Evolutionary conservation across 2,888 invertebrate genomes (phyloP).

Genomic region (Hipparchia semele): DNA sequence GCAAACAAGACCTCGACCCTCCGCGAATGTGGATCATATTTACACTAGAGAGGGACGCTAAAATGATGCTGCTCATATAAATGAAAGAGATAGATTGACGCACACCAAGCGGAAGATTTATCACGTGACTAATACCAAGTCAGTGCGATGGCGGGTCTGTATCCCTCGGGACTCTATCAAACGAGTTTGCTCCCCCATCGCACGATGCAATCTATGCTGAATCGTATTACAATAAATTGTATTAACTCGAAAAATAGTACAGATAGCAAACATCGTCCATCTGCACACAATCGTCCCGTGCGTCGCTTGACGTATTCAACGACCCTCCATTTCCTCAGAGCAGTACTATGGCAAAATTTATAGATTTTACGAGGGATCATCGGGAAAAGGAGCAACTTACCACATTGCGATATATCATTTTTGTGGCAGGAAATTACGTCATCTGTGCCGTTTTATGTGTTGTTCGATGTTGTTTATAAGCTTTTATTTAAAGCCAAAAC

Average conservation of each 20-base stretch:
- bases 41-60: constrained; percentile 61
- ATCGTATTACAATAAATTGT: constrained; percentile 84
- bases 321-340: constrained; percentile 67
- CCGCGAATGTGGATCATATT: constrained; percentile 68
- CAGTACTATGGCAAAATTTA: constrained; percentile 70
- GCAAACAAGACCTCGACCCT: constrained; percentile 64
- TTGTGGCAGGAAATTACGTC: constrained; percentile 73
- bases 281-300: constrained; percentile 76
- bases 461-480: constrained; percentile 41
- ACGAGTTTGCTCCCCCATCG: constrained; percentile 80
- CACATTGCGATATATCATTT: constrained; percentile 77
- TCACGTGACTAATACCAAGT: constrained; percentile 81
- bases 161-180: constrained; percentile 80
- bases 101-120: constrained; percentile 74
- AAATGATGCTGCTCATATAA: constrained; percentile 59
- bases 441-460: constrained; percentile 61
- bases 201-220: constrained; percentile 83
- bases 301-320: constrained; percentile 55
- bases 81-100: constrained; percentile 64
- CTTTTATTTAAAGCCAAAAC: constrained; percentile 28
- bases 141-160: constrained; percentile 71
- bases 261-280: constrained; percentile 82
- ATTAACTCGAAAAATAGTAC: constrained; percentile 82
- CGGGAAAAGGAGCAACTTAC: constrained; percentile 70
- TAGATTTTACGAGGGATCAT: constrained; percentile 81